Conservation (phyloP, 1,140 invertebrate genomes). For the Papilio polyxenes region DNA sequence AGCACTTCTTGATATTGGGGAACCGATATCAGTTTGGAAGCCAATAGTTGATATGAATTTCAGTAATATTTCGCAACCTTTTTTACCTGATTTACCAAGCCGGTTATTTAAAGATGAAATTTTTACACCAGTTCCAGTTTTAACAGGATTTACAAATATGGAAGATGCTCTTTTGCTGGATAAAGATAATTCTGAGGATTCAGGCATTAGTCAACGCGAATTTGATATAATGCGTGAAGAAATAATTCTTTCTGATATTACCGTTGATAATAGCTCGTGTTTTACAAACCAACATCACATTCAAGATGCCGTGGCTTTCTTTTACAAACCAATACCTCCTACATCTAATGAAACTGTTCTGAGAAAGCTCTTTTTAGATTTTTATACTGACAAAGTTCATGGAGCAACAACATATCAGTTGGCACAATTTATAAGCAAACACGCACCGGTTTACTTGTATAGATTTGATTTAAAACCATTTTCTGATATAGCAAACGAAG, state of each 20-base stretch:
- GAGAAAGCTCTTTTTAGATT: constrained; percentile 83
- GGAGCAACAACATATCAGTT: constrained; percentile 85
- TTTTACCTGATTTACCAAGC: constrained; percentile 84
- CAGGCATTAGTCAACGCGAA: constrained; percentile 79
- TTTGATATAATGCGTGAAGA: constrained; percentile 84
- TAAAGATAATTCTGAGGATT: constrained; percentile 80
- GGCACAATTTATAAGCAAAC: constrained; percentile 83
- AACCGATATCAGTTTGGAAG: constrained; percentile 86
- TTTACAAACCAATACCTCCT: constrained; percentile 85
- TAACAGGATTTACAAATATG: constrained; percentile 89
- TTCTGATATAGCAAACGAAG: constrained; percentile 82
- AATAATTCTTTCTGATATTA: constrained; percentile 82
- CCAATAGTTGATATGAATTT: constrained; percentile 87
- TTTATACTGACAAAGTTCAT: constrained; percentile 88
- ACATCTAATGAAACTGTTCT: constrained; percentile 82
- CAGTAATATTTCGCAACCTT: constrained; percentile 84
- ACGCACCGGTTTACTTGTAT: constrained; percentile 84
- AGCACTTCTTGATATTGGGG: constrained; percentile 82
- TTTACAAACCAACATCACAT: constrained; percentile 85
- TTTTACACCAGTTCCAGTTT: constrained; percentile 84
- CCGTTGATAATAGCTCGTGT: constrained; percentile 84
- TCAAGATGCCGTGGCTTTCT: constrained; percentile 87
- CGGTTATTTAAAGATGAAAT: constrained; percentile 82
- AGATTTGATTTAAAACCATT: constrained; percentile 88
- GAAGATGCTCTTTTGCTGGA: constrained; percentile 85